phyloP scores from a whole-genome alignment of 2,888 invertebrate species.

The Selenia dentaria region DNA sequence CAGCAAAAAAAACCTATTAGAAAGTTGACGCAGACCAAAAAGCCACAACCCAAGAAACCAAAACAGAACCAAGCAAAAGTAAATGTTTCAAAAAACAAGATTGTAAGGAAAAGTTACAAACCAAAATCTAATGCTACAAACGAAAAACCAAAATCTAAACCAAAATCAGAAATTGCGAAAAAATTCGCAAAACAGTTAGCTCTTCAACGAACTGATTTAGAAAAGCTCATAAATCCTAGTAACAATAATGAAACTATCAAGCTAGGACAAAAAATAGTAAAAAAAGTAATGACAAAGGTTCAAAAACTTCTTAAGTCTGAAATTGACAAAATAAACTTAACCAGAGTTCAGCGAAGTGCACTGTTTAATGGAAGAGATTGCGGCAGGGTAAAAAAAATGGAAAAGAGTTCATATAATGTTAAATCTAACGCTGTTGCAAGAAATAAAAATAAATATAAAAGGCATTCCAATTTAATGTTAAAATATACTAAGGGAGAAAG shows the following conservation, averaged over 20 bases:
- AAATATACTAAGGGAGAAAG: neutral
- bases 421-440: neutral
- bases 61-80: slow-evolving; percentile 6
- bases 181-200: neutral
- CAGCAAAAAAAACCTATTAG: neutral
- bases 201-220: neutral
- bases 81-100: slow-evolving; percentile 12
- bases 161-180: neutral
- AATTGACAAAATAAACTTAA: slow-evolving; percentile 20
- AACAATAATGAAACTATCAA: slow-evolving; percentile 24
- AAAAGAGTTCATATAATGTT: slow-evolving; percentile 4
- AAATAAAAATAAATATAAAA: slow-evolving; percentile 7
- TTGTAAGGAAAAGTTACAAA: slow-evolving; percentile 9
- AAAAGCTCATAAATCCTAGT: slow-evolving; percentile 18
- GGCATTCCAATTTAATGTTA: neutral
- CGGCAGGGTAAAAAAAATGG: slow-evolving; percentile 5
- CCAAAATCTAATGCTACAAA: neutral
- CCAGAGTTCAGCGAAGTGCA: slow-evolving; percentile 15
- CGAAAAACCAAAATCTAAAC: too few species aligned
- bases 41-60: slow-evolving; percentile 18
- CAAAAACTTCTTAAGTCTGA: slow-evolving; percentile 46
- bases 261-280: slow-evolving; percentile 38
- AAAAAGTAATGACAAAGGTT: slow-evolving; percentile 45
- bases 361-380: slow-evolving; percentile 6
- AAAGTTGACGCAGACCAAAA: slow-evolving; percentile 11